phyloP scores from a whole-genome alignment of 2,888 invertebrate species.

The Amphiduros pacificus region DNA sequence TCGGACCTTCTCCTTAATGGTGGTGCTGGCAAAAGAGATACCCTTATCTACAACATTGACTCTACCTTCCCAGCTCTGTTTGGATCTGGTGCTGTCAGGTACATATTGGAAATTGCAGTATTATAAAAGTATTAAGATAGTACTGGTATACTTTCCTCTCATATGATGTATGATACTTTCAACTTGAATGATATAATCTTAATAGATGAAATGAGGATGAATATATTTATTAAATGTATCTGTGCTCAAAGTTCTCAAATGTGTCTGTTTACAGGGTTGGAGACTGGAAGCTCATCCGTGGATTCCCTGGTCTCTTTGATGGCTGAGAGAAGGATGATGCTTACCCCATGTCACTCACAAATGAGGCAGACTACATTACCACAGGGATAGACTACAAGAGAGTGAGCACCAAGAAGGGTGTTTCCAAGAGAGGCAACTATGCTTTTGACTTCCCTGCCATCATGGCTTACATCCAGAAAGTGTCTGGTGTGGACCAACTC shows the following conservation, averaged over 20 bases:
- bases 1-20: background rate
- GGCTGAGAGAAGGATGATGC: background rate
- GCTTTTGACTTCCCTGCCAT: background rate
- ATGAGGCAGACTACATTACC: background rate
- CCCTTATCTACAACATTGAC: background rate
- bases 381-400: no score
- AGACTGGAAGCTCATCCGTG: no score
- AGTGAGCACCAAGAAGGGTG: background rate
- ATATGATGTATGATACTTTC: no score
- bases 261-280: no score
- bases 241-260: no score
- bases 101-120: no score
- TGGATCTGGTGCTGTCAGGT: background rate
- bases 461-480: background rate
- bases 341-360: background rate
- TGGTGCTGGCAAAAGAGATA: background rate
- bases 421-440: background rate
- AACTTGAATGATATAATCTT: no score
- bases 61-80: background rate
- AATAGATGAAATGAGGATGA: no score
- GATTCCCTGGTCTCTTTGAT: background rate
- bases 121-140: no score
- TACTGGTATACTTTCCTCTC: no score
- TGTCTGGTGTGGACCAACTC: background rate
- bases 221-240: no score